Evolutionary conservation across 2,113 vertebrate genomes (phyloP), one percentile per base, ranked within the genome.

Genomic region (Megaleporinus macrocephalus): DNA sequence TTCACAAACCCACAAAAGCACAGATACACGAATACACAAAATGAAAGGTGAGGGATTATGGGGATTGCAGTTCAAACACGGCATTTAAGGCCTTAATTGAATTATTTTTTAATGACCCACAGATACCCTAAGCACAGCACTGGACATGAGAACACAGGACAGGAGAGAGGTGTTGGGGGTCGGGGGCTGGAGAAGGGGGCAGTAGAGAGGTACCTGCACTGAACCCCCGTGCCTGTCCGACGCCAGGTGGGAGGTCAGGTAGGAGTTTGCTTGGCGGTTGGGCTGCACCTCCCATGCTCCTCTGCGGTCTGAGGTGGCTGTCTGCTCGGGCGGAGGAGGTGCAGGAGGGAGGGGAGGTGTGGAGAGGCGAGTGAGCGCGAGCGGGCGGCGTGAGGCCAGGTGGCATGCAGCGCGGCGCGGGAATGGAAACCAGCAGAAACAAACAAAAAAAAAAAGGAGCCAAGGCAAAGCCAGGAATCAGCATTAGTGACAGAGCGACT

Each of bases 181-280:
- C 27, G 33, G 27, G 51, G 71, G 51, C 16, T 49, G 16, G 51
- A 22, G 53, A 30, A 72, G n/a, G 72, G 26, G 61, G 87, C 85
- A 66, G 84, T 88, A 70, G 88, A 90, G 90, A 88, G 86, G 87
- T 98, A 99, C 98, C 98, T 99, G 98, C 79, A 99, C 97, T 89
- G 98, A 99, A 95, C 98, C 98, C 93, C 98, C 98, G 81, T 98
- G 98, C 95, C 98, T 96, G 89, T 99, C 98, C 82, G 97, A 95
- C 88, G 98, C 96, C 95, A 99, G 93, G 90, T 99, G 98, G 92
- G 98, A 97, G 90, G 96, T 95, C 95, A 99, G 89, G 92, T 98
- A 99, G 59, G 97, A 95, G 94, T 98, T 98, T 89, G 97, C 94
- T 95, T 98, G 98, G 82, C 97, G 96, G 92, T 95, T 96, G 26